Percentiles rank a stretch among this genome's conserved stretches.
These are phyloP conservation scores for Nemotelus pantherinus DNA, from an alignment of 2,888 invertebrate species.

Conservation along the genomic window DNA sequence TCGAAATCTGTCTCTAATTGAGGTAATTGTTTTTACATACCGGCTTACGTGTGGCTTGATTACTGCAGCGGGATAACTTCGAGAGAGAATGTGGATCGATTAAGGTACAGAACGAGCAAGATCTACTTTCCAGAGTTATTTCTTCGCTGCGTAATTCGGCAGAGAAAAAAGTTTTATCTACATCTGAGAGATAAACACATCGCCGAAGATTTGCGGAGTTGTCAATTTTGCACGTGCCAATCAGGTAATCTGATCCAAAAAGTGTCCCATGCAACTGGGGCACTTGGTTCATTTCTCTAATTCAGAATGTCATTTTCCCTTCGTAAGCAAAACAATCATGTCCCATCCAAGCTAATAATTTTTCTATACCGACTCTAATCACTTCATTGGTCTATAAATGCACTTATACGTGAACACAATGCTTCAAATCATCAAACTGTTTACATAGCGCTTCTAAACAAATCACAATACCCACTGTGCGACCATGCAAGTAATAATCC, in stretches of 20 bases:
- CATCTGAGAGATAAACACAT: too few species aligned
- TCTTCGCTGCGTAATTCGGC: neutral
- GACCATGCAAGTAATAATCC: slow-evolving; percentile 1
- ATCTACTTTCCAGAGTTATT: neutral
- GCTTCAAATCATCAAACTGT: slow-evolving; percentile 10
- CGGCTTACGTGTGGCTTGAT: slow-evolving; percentile 18
- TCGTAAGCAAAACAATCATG: too few species aligned
- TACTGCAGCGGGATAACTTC: too few species aligned
- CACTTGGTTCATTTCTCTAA: too few species aligned
- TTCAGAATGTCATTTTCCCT: too few species aligned
- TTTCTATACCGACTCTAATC: slow-evolving; percentile 9
- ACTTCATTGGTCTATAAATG: slow-evolving; percentile 37
- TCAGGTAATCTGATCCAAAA: too few species aligned
- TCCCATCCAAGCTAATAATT: too few species aligned
- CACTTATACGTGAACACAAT: neutral
- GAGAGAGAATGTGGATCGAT: too few species aligned
- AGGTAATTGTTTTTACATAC: slow-evolving; percentile 31
- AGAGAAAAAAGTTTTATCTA: neutral
- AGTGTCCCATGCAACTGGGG: too few species aligned
- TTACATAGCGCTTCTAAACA: slow-evolving; percentile 23
- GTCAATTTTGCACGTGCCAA: too few species aligned
- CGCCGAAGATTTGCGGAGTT: too few species aligned
- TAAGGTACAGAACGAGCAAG: too few species aligned
- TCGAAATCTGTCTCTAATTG: slow-evolving; percentile 33
- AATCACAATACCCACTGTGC: slow-evolving; percentile 12